phyloP scores from a whole-genome alignment of 2,113 vertebrate species.

The Anser cygnoides region DNA sequence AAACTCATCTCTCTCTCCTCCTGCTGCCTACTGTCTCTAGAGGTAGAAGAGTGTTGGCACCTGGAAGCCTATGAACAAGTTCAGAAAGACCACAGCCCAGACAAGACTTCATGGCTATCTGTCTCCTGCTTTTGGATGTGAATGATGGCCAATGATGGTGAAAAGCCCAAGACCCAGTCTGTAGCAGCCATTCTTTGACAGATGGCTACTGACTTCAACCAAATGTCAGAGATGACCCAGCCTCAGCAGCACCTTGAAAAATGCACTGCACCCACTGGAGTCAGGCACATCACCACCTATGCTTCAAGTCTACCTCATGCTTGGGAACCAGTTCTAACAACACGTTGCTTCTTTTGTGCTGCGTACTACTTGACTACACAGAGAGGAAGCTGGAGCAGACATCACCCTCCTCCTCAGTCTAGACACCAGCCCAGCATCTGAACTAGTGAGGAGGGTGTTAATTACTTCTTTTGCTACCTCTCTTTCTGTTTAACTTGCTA shows the following conservation, averaged over 20 bases:
- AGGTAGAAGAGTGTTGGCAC: neutral
- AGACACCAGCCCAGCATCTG: neutral
- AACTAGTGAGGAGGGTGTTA: neutral
- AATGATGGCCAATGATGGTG: neutral
- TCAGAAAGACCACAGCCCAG: neutral
- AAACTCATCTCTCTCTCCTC: neutral
- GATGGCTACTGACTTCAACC: neutral
- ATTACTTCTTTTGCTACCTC: neutral
- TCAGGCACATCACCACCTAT: neutral
- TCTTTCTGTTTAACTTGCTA: neutral
- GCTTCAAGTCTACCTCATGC: neutral
- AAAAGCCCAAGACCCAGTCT: neutral
- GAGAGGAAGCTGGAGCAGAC: neutral
- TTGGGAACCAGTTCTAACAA: neutral
- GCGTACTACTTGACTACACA: fast-evolving
- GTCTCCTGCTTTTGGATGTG: neutral
- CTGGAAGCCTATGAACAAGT: neutral
- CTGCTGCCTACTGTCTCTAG: neutral
- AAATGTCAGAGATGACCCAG: neutral
- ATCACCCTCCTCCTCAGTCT: neutral
- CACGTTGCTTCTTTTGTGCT: neutral
- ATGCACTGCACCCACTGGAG: neutral
- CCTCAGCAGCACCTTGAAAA: neutral
- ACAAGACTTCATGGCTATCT: neutral
- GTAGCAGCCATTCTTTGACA: neutral